These are phyloP conservation scores for Albula goreensis DNA, from an alignment of 2,113 vertebrate species.

Conservation along the genomic window DNA sequence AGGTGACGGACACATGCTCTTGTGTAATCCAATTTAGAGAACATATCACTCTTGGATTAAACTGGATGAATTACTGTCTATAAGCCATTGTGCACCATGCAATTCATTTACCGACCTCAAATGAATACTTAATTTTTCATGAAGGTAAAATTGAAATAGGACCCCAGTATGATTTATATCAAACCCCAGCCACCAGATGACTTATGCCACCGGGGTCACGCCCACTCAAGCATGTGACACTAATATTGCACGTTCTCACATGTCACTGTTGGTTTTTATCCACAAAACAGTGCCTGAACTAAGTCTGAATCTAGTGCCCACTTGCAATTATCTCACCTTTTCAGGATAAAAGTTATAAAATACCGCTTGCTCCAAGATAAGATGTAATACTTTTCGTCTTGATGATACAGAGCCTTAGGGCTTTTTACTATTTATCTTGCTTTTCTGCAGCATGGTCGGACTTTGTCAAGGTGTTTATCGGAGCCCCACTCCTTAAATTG, in stretches of 20 bases:
- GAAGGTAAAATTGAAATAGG: too few species aligned
- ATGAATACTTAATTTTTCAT: too few species aligned
- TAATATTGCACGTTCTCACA: neutral
- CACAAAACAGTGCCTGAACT: neutral
- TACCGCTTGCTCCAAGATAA: neutral
- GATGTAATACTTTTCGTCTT: neutral
- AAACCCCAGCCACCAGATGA: neutral
- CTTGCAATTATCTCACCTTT: conserved; percentile 9
- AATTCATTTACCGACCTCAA: too few species aligned
- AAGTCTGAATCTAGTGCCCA: neutral
- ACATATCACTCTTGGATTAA: too few species aligned
- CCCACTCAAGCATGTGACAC: neutral
- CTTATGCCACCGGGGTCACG: neutral
- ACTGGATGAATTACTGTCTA: too few species aligned
- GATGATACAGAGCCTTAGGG: neutral
- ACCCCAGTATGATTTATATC: too few species aligned
- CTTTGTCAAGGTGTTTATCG: neutral
- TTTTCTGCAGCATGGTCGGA: neutral
- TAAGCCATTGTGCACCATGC: too few species aligned
- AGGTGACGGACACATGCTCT: too few species aligned
- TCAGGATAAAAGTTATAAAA: neutral
- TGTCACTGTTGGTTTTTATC: neutral
- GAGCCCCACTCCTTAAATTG: neutral
- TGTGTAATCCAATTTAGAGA: too few species aligned
- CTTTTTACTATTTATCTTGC: neutral